Base-by-base conservation (phyloP, 2,113 vertebrate species). In the Lepisosteus osseus region DNA sequence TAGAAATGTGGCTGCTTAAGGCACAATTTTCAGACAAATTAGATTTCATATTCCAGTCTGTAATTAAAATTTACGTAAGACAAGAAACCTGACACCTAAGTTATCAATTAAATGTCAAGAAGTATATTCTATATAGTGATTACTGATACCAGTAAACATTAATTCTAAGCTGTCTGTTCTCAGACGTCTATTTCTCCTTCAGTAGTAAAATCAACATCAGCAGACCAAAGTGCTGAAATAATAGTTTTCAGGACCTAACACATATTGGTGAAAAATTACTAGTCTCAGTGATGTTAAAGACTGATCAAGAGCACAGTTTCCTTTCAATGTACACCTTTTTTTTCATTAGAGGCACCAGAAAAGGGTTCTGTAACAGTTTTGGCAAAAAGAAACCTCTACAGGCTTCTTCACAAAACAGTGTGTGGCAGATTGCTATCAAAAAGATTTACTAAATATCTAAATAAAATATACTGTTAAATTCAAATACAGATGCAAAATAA, bases 21-120 rank as follows among this genome's bases (percentile, higher is more conserved):
- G 83, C 75, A 86, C 84, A 74, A 85, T 85, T 89, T 83, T 89
- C 80, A 87, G 84, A 89, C 84, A 87, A 90, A 91, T 88, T 85
- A 87, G 82, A 82, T 83, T 82, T 73, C 85, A 81, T 83, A 76
- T 80, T 83, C 84, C 85, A 83, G 83, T 72, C 85, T 91, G 85
- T 91, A 86, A 93, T 93, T 92, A 91, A 90, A 87, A 83, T 78
- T 81, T 77, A 85, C 84, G 84, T 79, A 82, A 83, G 84, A 83
- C 83, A 87, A 82, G 82, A 82, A 29, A 29, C 29, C 29, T 29
- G 29, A 29, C 29, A 29, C 29, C 29, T 29, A 29, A 29, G 29
- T 29, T 29, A 29, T 29, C 29, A 29, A 29, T 29, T 29, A 79
- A 83, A 81, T 67, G 80, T 78, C 82, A 73, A 71, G 51, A 79